Base-by-base conservation (phyloP, 2,113 vertebrate species). In the Menidia beryllina region DNA sequence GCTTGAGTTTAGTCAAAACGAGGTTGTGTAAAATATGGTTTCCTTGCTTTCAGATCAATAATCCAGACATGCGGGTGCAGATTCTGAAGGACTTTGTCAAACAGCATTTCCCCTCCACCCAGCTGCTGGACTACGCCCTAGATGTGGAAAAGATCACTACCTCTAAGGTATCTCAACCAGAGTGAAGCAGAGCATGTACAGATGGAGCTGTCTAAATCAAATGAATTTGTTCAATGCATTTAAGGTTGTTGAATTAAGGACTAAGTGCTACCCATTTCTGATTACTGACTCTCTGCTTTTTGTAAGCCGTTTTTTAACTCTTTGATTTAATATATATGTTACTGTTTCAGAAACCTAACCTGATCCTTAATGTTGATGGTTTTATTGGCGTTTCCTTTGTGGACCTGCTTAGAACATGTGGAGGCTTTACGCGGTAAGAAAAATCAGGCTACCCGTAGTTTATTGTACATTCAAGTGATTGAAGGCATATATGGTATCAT, bases 71-170 rank as follows among this genome's bases (percentile, higher is more conserved):
- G 97, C 91, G 97, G 19, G 97, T 99, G 56, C 95, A 98, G 87
- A 99, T 99, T 67, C 94, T 99, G 70, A 98, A 98, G 86, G 97
- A 97, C 79, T 98, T 95, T 0, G 96, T 98, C 60, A 97, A 96
- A 79, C 96, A 97, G 90, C 88, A 98, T 74, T 99, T 99, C 76
- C 92, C 96, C 0, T 95, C 97, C 64, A 96, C 95, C 1, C 97
- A 95, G 0, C 90, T 99, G 60, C 84, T 99, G 1, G 97, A 98
- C 88, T 98, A 98, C 0, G 97, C 97, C 0, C 93, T 99, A 1
- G 95, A 98, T 75, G 97, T 98, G 3, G 97, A 99, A 84, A 99
- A 99, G 89, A 98, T 98, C 66, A 98, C 97, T 76, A 98, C 97
- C 45, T 98, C 97, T 2, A 99, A 99, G 96, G 97, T 94, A 86